A percentile compares a stretch with the other conserved stretches of the same genome.
These are phyloP conservation scores for Clupea harengus DNA, from an alignment of 2,113 vertebrate species.

Conservation along the genomic window DNA sequence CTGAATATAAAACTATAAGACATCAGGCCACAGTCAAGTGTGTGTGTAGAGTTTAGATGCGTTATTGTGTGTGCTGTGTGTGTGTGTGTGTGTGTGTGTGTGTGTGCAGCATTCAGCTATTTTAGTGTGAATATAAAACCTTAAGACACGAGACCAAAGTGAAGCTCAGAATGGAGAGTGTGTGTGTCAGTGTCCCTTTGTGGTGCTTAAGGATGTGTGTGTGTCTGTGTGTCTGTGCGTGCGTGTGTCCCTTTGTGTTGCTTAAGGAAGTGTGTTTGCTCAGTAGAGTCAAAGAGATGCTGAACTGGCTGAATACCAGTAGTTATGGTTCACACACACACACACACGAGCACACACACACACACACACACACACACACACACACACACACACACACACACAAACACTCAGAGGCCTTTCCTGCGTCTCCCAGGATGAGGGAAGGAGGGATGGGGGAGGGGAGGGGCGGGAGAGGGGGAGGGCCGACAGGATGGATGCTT, in stretches of 20 bases:
- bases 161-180: too few relatives aligned
- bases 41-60: too few relatives aligned
- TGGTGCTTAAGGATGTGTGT: background rate
- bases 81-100: too few relatives aligned
- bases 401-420: background rate
- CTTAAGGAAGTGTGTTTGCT: background rate
- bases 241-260: background rate
- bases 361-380: slow-evolving; percentile 10
- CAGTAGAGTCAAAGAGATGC: background rate
- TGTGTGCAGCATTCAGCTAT: background rate
- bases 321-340: background rate
- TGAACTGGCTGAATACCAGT: background rate
- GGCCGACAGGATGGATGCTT: background rate
- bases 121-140: background rate
- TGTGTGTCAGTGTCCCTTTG: too few relatives aligned
- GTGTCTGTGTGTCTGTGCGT: too few relatives aligned
- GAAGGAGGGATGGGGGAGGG: too few relatives aligned
- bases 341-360: background rate
- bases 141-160: background rate
- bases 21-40: too few relatives aligned
- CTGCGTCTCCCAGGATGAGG: too few relatives aligned
- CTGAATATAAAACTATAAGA: too few relatives aligned
- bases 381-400: background rate
- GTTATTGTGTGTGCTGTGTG: too few relatives aligned
- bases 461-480: too few relatives aligned